Evolutionary conservation across 2,113 vertebrate species (phyloP), one percentile per base, ranked within the genome.

Genomic region (Nerophis ophidion): DNA sequence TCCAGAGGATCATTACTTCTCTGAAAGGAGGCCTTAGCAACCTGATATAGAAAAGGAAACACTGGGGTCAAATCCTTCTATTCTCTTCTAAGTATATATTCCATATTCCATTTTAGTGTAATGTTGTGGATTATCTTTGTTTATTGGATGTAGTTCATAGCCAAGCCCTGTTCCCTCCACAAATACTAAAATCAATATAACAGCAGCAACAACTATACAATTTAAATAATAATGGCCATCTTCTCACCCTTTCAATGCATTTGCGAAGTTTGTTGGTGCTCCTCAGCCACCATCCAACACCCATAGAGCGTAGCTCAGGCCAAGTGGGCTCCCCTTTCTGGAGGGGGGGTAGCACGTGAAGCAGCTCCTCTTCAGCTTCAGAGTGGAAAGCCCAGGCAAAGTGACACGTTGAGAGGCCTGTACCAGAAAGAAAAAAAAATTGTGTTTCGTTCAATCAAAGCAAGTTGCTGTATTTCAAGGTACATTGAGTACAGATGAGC

Each of bases 381-480:
- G 97, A 99, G 83, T 99, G 97, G 87, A 99, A 99, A 0, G 95
- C 97, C 96, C 97, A 99, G 53, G 94, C 93, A 83, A 94, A 98
- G 69, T 99, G 93, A 83, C 96, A 93, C 1, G 93, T 96, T 57
- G 95, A 97, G 63, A 99, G 82, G 10, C 97, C 96, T 99, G 68
- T 0, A 66, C 73, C 80, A 46, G 40, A 17, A 1, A 40, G 6
- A 57, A 45, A 58, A 5, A 4, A 10, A 55, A 8, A 17, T 33
- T 12, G 40, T 3, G 40, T 38, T 38, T 38, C 36, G 8, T 8
- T 38, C 12, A 11, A 11, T 44, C 4, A 9, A 1, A 42, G 11
- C 8, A 35, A 26, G 38, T 7, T 60, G 26, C 57, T 47, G 16
- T 5, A 48, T n/a, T 35, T 48, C 8, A 26, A 49, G 1, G 46